These are phyloP conservation scores for Pseudococcus longispinus DNA, from an alignment of 2,888 invertebrate species.

Conservation along the genomic window DNA sequence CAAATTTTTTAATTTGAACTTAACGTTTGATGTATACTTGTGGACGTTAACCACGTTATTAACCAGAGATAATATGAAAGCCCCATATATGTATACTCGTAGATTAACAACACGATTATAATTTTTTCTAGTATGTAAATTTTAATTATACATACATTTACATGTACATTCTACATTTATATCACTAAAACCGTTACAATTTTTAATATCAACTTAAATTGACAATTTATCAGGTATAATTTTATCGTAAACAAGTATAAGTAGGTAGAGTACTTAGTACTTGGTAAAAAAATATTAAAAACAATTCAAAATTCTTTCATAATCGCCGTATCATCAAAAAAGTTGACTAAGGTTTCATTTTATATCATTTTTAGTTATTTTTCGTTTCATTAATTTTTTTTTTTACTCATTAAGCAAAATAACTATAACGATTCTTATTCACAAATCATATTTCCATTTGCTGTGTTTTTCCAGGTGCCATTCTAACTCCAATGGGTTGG, in stretches of 20 bases:
- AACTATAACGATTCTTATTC: too few relatives aligned
- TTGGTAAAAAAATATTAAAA: not conserved
- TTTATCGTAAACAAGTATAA: not conserved
- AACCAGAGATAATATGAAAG: not conserved
- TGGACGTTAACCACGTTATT: constrained; percentile 15
- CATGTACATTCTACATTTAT: not conserved
- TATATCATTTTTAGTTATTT: not conserved
- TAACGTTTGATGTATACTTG: not conserved
- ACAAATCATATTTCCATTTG: too few relatives aligned
- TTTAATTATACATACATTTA: not conserved
- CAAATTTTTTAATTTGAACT: not conserved
- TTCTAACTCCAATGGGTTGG: too few relatives aligned
- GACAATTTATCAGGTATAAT: not conserved
- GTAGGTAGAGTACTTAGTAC: not conserved
- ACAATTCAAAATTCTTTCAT: not conserved
- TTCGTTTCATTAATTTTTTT: not conserved
- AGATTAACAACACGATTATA: not conserved
- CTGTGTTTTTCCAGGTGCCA: too few relatives aligned
- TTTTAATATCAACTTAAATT: constrained; percentile 28
- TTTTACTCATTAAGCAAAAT: too few relatives aligned
- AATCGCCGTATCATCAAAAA: too few relatives aligned
- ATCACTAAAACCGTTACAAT: constrained; percentile 8
- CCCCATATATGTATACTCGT: not conserved
- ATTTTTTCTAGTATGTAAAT: not conserved
- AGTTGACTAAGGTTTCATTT: not conserved